Evolutionary conservation across 2,888 invertebrate species (phyloP).

Genomic region (Didymodactylos carnosus): DNA sequence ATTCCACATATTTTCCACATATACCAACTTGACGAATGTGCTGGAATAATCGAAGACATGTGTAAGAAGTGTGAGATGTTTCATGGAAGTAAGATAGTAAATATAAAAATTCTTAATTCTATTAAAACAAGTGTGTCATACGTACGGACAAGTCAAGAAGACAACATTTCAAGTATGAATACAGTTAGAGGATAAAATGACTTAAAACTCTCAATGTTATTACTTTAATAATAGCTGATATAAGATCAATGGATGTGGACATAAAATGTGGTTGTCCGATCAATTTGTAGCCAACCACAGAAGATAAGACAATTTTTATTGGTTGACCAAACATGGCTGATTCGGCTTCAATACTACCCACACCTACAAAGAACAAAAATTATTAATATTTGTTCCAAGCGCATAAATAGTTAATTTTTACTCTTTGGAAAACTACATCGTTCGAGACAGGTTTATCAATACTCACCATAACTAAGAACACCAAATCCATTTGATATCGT

Average conservation of each 20-base stretch:
- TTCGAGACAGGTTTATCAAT: not conserved
- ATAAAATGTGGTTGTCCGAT: constrained; percentile 57
- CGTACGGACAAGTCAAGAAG: too few species aligned
- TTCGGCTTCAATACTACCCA: constrained; percentile 45
- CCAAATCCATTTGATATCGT: constrained; percentile 97
- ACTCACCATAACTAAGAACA: constrained; percentile 76
- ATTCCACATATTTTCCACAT: constrained; percentile 95
- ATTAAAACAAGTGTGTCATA: not conserved
- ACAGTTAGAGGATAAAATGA: too few species aligned
- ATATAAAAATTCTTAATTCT: too few species aligned
- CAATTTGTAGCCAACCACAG: constrained; percentile 74
- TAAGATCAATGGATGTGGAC: constrained; percentile 84
- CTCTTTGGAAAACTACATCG: not conserved
- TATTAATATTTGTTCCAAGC: not conserved
- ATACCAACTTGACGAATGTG: constrained; percentile 76
- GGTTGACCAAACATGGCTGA: constrained; percentile 96
- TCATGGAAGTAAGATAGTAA: too few species aligned
- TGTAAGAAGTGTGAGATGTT: not conserved
- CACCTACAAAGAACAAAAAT: not conserved
- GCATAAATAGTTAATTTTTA: not conserved
- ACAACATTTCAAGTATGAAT: too few species aligned
- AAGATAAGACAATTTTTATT: constrained; percentile 81
- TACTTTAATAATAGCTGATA: constrained; percentile 86
- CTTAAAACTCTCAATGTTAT: constrained; percentile 4
- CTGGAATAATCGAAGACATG: constrained; percentile 39